Percentiles rank a stretch among this genome's conserved stretches.
phyloP scores from a whole-genome alignment of 2,797 vertebrate species.

The Karalla daura region DNA sequence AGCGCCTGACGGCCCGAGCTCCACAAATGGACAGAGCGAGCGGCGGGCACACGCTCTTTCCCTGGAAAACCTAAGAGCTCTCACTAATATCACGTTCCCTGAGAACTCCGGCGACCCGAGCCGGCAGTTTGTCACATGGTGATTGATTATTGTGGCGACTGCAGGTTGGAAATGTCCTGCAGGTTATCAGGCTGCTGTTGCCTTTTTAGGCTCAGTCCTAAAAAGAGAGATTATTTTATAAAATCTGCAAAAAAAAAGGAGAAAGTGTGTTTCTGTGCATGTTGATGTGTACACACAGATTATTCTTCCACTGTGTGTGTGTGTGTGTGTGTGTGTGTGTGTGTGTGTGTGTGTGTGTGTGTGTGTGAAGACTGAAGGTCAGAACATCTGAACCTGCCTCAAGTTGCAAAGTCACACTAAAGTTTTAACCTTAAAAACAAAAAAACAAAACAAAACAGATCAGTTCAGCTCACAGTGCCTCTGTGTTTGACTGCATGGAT shows the following conservation, averaged over 20 bases:
- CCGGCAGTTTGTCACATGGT: constrained; percentile 53
- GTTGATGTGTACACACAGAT: neutral
- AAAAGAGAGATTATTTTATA: neutral
- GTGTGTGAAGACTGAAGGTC: neutral
- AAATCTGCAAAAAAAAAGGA: neutral
- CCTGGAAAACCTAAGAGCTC: constrained; percentile 58
- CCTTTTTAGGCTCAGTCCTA: neutral
- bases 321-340: neutral
- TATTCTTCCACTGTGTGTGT: neutral
- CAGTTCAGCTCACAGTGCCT: neutral
- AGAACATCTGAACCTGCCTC: neutral
- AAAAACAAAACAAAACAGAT: neutral
- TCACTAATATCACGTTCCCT: constrained; percentile 65
- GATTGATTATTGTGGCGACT: constrained; percentile 64
- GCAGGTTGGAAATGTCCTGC: constrained; percentile 52
- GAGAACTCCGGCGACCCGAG: constrained; percentile 43
- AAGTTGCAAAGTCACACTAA: neutral
- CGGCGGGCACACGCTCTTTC: constrained; percentile 50
- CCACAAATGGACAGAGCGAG: constrained; percentile 53
- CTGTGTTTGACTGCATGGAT: neutral
- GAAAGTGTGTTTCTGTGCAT: neutral
- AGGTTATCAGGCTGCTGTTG: constrained; percentile 25
- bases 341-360: neutral
- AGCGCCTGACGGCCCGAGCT: constrained; percentile 21
- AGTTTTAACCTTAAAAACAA: no score